A percentile compares a stretch with the other conserved stretches of the same genome.
Evolutionary conservation across 2,888 invertebrate species (phyloP).

Genomic region (Escarpia spicata): DNA sequence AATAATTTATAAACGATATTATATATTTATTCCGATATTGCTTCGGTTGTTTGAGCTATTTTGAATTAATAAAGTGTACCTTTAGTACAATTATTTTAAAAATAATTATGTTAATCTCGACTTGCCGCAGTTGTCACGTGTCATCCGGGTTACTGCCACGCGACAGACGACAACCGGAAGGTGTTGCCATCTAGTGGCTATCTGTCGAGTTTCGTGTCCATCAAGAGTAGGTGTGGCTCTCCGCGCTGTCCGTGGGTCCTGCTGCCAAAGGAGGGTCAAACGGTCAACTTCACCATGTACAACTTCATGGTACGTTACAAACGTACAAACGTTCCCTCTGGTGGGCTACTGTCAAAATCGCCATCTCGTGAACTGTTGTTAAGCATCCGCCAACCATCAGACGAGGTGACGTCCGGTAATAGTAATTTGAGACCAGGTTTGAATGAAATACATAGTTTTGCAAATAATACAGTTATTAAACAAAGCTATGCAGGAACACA

Average conservation of each 20-base stretch:
- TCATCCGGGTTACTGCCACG: not conserved
- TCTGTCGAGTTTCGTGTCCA: conserved; percentile 19
- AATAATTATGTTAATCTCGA: not conserved
- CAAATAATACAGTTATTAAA: too few species aligned
- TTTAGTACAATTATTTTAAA: not conserved
- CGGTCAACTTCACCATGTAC: conserved; percentile 27
- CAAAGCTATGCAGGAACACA: too few species aligned
- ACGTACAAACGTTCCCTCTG: not conserved
- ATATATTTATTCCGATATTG: not conserved
- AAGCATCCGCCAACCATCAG: not conserved
- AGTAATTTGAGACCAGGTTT: too few species aligned
- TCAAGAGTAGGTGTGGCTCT: conserved; percentile 25
- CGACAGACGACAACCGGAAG: not conserved
- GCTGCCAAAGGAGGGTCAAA: conserved; percentile 23
- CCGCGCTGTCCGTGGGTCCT: conserved; percentile 26
- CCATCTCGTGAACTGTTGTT: too few species aligned
- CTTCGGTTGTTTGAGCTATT: not conserved
- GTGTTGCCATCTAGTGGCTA: conserved; percentile 20
- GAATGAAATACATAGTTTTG: too few species aligned
- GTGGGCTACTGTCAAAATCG: too few species aligned
- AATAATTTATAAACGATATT: not conserved
- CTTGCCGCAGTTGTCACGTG: not conserved
- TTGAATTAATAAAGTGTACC: not conserved
- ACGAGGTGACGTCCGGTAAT: not conserved
- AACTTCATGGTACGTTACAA: conserved; percentile 9